Evolutionary conservation across 2,797 vertebrate genomes (phyloP), one percentile per base, ranked within the genome.

Genomic region (Poeciliopsis paucimaculata): DNA sequence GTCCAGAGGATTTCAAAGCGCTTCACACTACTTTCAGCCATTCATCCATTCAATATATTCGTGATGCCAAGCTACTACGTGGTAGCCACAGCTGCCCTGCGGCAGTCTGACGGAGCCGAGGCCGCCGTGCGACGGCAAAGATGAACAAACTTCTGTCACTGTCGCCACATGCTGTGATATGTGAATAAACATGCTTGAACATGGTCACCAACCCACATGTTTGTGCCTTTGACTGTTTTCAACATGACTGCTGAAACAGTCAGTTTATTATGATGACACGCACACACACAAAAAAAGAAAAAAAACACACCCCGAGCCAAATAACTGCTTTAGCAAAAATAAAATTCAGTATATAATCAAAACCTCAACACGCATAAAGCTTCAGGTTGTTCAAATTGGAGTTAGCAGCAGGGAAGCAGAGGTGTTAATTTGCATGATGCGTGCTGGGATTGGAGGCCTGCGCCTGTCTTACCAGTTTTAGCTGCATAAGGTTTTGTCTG

Each of bases 401-500:
- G 79, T 51, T 77, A 46, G 75, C 83, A 79, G 84, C 86, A 76
- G 77, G 83, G 88, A 84, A 87, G 76, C 84, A 23, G 86, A 92
- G 86, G 91, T 92, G 93, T 91, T 92, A 90, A 92, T 93, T 91
- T 86, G 84, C 80, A 79, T 83, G 88, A 87, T 83, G 82, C 90
- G 85, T 87, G 90, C 90, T 89, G 89, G 80, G 82, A 88, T 83
- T 76, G 83, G 87, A 89, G 86, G 87, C 85, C 82, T 85, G 85
- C 45, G 86, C 53, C 84, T 77, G 91, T 88, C 92, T 90, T 90
- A 86, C 88, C 86, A 83, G 82, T 89, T 93, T 88, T 90, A 91
- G 91, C 90, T 93, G 93, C 55, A 75, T 87, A 78, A 88, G 89
- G 91, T 91, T 92, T 88, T 82, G 87, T 92, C 91, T 94, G 92